Conservation (phyloP, 1,140 invertebrate species). For the Drosophila subobscura region DNA sequence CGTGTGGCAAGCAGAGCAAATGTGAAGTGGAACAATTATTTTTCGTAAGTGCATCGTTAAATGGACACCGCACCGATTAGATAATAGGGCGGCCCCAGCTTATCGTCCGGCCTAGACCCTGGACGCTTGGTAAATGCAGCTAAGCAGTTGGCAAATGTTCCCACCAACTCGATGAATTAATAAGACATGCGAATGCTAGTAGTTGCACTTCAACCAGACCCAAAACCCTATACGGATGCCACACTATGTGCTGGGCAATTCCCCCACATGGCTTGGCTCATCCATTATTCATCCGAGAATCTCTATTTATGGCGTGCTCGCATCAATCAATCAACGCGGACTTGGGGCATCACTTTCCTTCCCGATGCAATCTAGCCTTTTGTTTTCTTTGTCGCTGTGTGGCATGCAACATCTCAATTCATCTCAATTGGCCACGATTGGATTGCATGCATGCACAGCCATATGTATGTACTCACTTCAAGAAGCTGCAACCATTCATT, state of each 20-base stretch:
- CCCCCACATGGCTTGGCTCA: slow-evolving; percentile 14
- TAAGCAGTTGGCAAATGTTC: slow-evolving; percentile 36
- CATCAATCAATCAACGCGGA: background rate
- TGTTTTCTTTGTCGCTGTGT: slow-evolving; percentile 7
- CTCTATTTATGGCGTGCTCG: slow-evolving; percentile 9
- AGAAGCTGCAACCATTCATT: no score
- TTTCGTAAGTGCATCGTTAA: slow-evolving; percentile 17
- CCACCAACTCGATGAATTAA: slow-evolving; percentile 32
- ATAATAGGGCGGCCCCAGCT: slow-evolving; percentile 32
- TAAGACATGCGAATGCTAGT: slow-evolving; percentile 7
- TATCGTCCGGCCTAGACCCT: slow-evolving; percentile 41
- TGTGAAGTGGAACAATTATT: background rate
- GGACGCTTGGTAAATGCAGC: slow-evolving; percentile 24
- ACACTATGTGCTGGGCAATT: slow-evolving; percentile 10
- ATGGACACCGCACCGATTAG: slow-evolving; percentile 44
- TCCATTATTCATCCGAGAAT: slow-evolving; percentile 15
- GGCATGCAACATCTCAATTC: slow-evolving; percentile 58
- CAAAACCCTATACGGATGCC: background rate
- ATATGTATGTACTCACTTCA: background rate
- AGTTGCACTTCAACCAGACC: background rate
- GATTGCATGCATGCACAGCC: slow-evolving; percentile 37
- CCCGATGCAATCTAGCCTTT: slow-evolving; percentile 12
- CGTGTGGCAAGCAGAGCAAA: background rate
- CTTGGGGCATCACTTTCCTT: background rate
- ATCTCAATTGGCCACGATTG: slow-evolving; percentile 61